Evolutionary conservation across 1,140 invertebrate genomes (phyloP), one percentile per base, ranked within the genome.

Genomic region (Probaryconus sp.): DNA sequence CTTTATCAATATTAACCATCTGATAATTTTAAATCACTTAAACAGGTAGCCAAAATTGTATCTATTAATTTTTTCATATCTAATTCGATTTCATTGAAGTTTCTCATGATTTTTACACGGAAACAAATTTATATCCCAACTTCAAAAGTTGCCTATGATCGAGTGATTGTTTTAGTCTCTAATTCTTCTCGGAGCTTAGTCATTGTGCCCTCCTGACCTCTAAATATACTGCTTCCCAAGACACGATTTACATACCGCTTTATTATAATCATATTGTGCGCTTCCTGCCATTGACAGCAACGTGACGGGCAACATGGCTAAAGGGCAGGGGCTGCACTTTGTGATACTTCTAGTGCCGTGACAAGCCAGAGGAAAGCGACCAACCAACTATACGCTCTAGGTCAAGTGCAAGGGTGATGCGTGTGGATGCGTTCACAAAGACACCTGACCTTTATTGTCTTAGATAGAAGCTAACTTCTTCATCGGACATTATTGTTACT

Each of bases 121-220:
- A n/a, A n/a, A n/a, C n/a, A n/a, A n/a, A n/a, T n/a, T n/a, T n/a
- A n/a, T n/a, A n/a, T n/a, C n/a, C n/a, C n/a, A n/a, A n/a, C n/a
- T n/a, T n/a, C n/a, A n/a, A n/a, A n/a, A n/a, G n/a, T n/a, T n/a
- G n/a, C n/a, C 20, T 24, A 38, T 55, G 55, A 61, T 40, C 31
- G 26, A 28, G 20, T 56, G 67, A 71, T 71, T 64, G 11, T 63
- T 71, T 71, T 71, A 64, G 55, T 37, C 17, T 55, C 28, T 33
- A 9, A 6, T 28, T 7, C 6, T 40, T 61, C 33, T 31, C 53
- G 48, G 35, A 50, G 38, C 45, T 14, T 35, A 20, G 35, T 67
- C 38, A 42, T 35, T 51, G n/a, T 67, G 64, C 47, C 58, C 72
- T 70, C 51, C 28, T 76, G 53, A 76, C 73, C 73, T 69, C 67